Conservation (phyloP, 35 echinoderm and acorn worm species). For the Ptychodera flava region DNA sequence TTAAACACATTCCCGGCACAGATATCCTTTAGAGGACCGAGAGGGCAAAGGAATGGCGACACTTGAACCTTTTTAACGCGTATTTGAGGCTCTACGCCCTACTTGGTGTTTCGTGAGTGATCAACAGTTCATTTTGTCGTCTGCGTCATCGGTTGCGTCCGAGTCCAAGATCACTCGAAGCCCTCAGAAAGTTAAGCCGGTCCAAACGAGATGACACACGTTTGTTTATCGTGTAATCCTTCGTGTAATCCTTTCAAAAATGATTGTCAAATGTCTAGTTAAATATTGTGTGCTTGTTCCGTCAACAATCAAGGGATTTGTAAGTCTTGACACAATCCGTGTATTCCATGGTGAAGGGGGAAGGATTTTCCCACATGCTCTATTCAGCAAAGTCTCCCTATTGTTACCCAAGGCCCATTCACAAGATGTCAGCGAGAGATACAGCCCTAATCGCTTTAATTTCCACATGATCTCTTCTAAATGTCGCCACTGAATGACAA, state of each 20-base stretch:
- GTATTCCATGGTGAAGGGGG: not conserved
- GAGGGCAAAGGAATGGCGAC: no score
- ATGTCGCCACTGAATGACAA: not conserved
- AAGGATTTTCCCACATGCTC: not conserved
- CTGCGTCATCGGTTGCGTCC: no score
- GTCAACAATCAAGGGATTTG: not conserved
- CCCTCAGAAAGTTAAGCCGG: no score
- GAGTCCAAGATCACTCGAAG: no score
- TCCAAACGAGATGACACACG: no score
- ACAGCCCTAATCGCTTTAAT: not conserved
- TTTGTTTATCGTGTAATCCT: not conserved
- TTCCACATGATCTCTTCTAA: not conserved
- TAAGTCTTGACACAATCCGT: not conserved
- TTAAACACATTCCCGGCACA: no score
- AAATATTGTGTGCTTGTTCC: not conserved
- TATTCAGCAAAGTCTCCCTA: not conserved
- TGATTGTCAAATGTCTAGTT: not conserved
- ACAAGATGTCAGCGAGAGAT: not conserved
- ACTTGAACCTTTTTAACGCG: no score
- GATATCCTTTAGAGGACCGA: no score
- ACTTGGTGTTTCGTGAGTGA: no score
- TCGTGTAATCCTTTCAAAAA: not conserved
- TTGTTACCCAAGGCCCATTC: not conserved
- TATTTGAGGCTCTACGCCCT: no score
- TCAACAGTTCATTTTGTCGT: no score